Conservation (phyloP, 2,113 vertebrate genomes). For the Agapornis roseicollis region DNA sequence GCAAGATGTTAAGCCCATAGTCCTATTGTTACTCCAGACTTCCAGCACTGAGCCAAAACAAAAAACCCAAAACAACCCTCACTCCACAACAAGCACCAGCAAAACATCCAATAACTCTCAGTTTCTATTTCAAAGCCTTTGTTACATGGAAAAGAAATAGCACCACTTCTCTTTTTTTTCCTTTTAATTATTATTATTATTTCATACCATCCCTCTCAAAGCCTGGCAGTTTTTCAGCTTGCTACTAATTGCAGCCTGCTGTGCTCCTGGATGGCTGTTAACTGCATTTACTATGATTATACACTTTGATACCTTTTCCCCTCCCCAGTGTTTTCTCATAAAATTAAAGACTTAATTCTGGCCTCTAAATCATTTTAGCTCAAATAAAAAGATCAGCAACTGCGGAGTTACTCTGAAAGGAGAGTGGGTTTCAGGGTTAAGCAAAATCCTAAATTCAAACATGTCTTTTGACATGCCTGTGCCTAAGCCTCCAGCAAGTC, state of each 20-base stretch:
- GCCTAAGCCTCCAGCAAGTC: neutral
- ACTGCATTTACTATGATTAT: neutral
- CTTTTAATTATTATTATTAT: neutral
- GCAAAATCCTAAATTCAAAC: neutral
- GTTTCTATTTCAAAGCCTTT: neutral
- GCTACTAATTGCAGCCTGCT: neutral
- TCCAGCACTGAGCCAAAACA: neutral
- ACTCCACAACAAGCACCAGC: neutral
- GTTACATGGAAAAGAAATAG: neutral
- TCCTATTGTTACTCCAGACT: neutral
- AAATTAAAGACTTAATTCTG: neutral
- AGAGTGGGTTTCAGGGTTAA: neutral
- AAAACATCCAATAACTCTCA: neutral
- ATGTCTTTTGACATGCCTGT: neutral
- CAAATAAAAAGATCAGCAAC: neutral
- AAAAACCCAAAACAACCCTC: neutral
- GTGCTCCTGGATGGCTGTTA: neutral
- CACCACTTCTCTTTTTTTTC: neutral
- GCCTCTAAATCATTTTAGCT: neutral
- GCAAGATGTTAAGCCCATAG: neutral
- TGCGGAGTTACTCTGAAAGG: neutral
- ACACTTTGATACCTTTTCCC: neutral
- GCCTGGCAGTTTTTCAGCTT: neutral
- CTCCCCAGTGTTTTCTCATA: neutral
- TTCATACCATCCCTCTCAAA: neutral